phyloP scores from a whole-genome alignment of 2,888 invertebrate species.

The Mythimna pallens region DNA sequence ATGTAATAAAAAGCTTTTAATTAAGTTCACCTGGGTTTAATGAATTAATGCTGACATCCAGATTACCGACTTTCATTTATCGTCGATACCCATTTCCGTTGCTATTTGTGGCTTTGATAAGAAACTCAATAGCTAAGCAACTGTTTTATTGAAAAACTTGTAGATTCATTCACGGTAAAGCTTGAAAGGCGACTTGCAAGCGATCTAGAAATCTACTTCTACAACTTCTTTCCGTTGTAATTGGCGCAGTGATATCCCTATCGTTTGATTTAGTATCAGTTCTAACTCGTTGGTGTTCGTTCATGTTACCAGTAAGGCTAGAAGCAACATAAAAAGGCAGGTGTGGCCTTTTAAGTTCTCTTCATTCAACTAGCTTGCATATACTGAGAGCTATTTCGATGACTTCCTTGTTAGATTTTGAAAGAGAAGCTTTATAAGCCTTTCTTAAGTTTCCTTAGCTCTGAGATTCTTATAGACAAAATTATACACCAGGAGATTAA shows the following conservation, averaged over 20 bases:
- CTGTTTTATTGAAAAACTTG: conserved; percentile 43
- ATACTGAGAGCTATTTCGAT: background rate
- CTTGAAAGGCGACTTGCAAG: conserved; percentile 16
- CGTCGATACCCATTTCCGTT: conserved; percentile 52
- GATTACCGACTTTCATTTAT: conserved; percentile 56
- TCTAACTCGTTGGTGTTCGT: conserved; percentile 27
- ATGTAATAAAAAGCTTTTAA: conserved; percentile 11
- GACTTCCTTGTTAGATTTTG: conserved; percentile 22
- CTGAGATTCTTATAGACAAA: too few species aligned
- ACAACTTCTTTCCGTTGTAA: conserved; percentile 24
- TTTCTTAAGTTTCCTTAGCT: background rate
- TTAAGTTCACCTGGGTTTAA: too few species aligned
- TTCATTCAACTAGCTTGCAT: background rate
- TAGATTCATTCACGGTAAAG: conserved; percentile 55
- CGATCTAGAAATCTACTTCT: conserved; percentile 45
- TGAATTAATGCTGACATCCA: conserved; percentile 36
- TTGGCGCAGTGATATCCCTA: conserved; percentile 45
- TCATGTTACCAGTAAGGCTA: conserved; percentile 2
- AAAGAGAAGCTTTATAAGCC: background rate
- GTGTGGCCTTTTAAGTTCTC: conserved; percentile 8
- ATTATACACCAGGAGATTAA: too few species aligned
- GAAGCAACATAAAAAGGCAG: background rate
- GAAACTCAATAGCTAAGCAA: conserved; percentile 44
- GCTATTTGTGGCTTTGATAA: conserved; percentile 57
- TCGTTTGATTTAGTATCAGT: conserved; percentile 24